Conservation (phyloP, 2,888 invertebrate genomes). For the Agonopterix subpropinquella region DNA sequence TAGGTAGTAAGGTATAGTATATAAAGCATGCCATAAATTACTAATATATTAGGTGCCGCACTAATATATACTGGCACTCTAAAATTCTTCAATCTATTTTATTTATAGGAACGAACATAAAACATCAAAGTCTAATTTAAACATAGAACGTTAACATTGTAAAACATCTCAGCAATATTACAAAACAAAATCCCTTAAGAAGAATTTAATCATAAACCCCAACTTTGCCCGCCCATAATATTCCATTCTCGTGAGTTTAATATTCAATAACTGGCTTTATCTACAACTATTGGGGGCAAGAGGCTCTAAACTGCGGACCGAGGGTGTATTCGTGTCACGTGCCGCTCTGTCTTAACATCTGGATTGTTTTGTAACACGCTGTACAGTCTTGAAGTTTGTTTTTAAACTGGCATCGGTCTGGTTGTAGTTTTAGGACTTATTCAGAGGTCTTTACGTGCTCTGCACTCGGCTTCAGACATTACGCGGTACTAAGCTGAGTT, state of each 20-base stretch:
- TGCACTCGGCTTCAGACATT: slow-evolving; percentile 1
- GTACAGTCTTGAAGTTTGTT: slow-evolving; percentile 51
- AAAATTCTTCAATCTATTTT: too few species aligned
- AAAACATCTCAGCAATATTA: slow-evolving; percentile 2
- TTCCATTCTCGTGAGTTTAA: slow-evolving; percentile 42
- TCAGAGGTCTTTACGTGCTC: slow-evolving; percentile 18
- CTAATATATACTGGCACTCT: too few species aligned
- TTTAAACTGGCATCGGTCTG: slow-evolving; percentile 47
- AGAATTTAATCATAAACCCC: slow-evolving; percentile 20
- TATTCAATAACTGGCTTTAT: slow-evolving; percentile 53
- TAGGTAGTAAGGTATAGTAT: too few species aligned
- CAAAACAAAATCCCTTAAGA: slow-evolving; percentile 3
- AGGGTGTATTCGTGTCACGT: slow-evolving; percentile 53
- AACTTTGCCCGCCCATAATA: slow-evolving; percentile 25
- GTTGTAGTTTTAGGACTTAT: slow-evolving; percentile 35
- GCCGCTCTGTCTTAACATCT: slow-evolving; percentile 58
- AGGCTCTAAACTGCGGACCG: slow-evolving; percentile 11
- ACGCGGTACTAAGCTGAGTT: neutral
- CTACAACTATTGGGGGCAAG: slow-evolving; percentile 35
- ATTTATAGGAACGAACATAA: too few species aligned
- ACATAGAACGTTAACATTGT: too few species aligned
- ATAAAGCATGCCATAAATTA: too few species aligned
- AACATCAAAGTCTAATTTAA: too few species aligned
- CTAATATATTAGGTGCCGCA: too few species aligned
- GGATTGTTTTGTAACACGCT: slow-evolving; percentile 64